These are phyloP conservation scores for Lutraria rhynchaena DNA, from an alignment of 1,140 invertebrate genomes.

Conservation along the genomic window DNA sequence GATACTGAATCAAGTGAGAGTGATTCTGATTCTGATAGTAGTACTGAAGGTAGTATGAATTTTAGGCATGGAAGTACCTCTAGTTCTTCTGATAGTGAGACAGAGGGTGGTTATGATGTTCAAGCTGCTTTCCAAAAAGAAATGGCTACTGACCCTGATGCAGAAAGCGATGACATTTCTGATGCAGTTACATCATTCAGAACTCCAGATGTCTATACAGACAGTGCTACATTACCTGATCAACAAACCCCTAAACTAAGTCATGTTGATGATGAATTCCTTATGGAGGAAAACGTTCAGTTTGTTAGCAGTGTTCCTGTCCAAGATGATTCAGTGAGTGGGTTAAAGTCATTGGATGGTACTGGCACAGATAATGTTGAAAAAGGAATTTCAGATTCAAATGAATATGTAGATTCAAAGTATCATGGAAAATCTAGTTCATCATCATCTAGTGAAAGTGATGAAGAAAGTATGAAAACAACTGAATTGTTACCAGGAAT, in stretches of 20 bases:
- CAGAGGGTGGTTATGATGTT: constrained; percentile 28
- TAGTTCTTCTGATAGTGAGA: neutral
- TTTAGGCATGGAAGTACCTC: neutral
- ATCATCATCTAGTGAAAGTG: constrained; percentile 24
- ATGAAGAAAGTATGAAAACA: neutral
- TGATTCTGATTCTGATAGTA: constrained; percentile 23
- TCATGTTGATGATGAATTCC: constrained; percentile 14
- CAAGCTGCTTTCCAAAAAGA: neutral
- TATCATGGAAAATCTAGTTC: constrained; percentile 7
- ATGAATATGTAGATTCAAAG: too few relatives aligned
- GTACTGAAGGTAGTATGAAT: constrained; percentile 21
- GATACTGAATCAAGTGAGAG: constrained; percentile 11
- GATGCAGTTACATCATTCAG: constrained; percentile 19
- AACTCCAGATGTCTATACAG: neutral
- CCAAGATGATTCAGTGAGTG: too few relatives aligned
- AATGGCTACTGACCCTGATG: constrained; percentile 18
- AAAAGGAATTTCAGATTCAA: neutral
- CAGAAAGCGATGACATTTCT: neutral
- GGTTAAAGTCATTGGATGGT: too few relatives aligned
- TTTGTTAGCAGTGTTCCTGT: constrained; percentile 12
- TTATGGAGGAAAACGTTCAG: constrained; percentile 1
- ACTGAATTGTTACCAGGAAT: too few relatives aligned
- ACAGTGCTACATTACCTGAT: constrained; percentile 13
- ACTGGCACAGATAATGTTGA: neutral
- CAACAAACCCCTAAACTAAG: constrained; percentile 14